A percentile compares a stretch with the other conserved stretches of the same genome.
These are phyloP conservation scores for Poliocrania exsul DNA, from an alignment of 2,797 vertebrate genomes.

Conservation along the genomic window DNA sequence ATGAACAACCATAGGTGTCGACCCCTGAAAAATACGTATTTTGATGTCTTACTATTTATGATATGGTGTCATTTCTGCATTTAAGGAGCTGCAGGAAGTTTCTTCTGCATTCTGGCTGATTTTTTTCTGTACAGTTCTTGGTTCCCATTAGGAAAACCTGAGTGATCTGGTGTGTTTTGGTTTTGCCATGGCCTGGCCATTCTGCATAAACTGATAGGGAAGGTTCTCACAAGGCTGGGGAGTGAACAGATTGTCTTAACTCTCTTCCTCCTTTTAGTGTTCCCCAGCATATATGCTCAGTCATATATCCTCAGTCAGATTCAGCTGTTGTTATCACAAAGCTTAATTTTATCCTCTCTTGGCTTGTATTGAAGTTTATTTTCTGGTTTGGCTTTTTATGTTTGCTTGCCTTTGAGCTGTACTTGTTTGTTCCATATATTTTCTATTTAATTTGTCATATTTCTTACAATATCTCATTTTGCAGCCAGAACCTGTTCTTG, in stretches of 20 bases:
- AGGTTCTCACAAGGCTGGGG: neutral
- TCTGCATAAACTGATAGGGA: neutral
- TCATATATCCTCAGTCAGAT: neutral
- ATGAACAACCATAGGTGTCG: neutral
- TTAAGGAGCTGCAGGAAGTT: neutral
- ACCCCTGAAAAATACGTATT: neutral
- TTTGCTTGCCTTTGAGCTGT: neutral
- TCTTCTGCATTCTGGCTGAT: neutral
- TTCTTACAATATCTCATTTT: neutral
- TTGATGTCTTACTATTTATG: neutral
- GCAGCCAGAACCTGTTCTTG: neutral
- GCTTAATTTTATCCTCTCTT: neutral
- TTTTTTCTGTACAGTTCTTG: neutral
- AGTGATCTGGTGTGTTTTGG: neutral
- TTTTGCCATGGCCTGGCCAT: neutral
- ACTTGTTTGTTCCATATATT: neutral
- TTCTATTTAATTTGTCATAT: neutral
- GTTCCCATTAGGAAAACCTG: neutral
- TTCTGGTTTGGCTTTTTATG: neutral
- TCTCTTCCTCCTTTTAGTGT: neutral
- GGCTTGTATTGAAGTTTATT: neutral
- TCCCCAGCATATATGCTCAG: neutral
- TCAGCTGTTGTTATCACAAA: neutral
- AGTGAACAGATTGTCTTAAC: neutral
- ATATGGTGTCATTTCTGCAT: rapidly evolving